A percentile compares a stretch with the other conserved stretches of the same genome.
Evolutionary conservation across 2,888 invertebrate genomes (phyloP).

Genomic region (Barypeithes pellucidus): DNA sequence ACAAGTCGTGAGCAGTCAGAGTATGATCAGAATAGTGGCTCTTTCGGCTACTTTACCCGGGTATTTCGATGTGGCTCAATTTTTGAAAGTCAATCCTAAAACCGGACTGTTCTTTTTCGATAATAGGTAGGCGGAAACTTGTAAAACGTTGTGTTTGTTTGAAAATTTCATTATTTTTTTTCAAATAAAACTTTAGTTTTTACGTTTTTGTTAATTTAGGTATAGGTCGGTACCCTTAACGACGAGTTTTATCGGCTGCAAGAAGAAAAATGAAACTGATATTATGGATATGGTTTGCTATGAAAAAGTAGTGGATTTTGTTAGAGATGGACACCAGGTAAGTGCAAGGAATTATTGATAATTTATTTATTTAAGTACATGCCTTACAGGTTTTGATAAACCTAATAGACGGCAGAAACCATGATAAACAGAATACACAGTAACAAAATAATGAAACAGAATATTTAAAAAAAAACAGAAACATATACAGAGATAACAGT

Average conservation of each 20-base stretch:
- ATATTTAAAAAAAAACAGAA: no score
- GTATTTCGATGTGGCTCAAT: constrained; percentile 95
- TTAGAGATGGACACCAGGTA: constrained; percentile 91
- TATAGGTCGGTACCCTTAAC: constrained; percentile 96
- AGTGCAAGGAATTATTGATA: constrained; percentile 8
- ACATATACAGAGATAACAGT: no score
- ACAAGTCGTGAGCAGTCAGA: constrained; percentile 92
- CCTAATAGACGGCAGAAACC: no score
- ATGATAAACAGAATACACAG: no score
- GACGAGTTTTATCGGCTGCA: constrained; percentile 84
- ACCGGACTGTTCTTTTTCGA: constrained; percentile 96
- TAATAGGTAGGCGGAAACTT: constrained; percentile 73
- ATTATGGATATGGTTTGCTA: constrained; percentile 95
- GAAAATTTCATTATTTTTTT: neutral
- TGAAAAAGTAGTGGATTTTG: constrained; percentile 89
- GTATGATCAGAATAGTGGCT: constrained; percentile 97
- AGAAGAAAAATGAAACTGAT: constrained; percentile 71
- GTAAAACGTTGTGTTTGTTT: neutral
- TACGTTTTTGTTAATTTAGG: constrained; percentile 27
- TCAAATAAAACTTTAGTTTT: neutral
- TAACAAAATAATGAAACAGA: no score
- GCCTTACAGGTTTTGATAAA: no score
- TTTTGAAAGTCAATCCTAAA: constrained; percentile 93
- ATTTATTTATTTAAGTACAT: no score
- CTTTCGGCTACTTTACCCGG: constrained; percentile 98